phyloP scores from a whole-genome alignment of 2,113 vertebrate species.

The Podarcis cretensis region DNA sequence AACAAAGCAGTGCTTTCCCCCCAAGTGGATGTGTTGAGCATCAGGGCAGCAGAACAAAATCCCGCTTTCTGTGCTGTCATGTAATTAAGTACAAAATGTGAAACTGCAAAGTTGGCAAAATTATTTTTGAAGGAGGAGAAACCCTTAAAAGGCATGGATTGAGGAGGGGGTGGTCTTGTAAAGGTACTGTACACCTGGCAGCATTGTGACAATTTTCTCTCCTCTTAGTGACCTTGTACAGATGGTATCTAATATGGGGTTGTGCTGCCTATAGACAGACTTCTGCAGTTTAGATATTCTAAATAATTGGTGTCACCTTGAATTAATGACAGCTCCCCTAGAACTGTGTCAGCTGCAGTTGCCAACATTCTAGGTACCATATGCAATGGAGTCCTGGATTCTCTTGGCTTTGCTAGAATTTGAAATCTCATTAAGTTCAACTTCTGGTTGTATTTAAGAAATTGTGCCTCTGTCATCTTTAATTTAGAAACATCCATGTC shows the following conservation, averaged over 20 bases:
- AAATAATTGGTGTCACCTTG: conserved; percentile 55
- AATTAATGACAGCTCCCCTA: conserved; percentile 13
- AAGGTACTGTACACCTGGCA: no score
- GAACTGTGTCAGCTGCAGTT: neutral
- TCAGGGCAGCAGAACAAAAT: no score
- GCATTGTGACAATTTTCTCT: neutral
- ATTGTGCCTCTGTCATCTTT: conserved; percentile 53
- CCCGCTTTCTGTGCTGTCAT: no score
- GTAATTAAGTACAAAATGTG: no score
- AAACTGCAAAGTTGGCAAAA: no score
- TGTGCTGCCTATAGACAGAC: neutral
- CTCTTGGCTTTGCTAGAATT: conserved; percentile 11
- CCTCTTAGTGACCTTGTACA: neutral
- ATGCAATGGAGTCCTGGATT: neutral
- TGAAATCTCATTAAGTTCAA: conserved; percentile 41
- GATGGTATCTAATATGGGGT: conserved; percentile 26
- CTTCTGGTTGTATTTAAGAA: conserved; percentile 44
- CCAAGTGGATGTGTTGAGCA: no score
- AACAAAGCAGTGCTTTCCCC: no score
- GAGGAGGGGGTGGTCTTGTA: no score
- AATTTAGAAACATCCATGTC: conserved; percentile 63
- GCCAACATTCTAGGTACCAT: neutral
- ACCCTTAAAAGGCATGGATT: no score
- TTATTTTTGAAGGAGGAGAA: no score
- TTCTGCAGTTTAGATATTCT: conserved; percentile 50